A percentile compares a stretch with the other conserved stretches of the same genome.
phyloP scores from a whole-genome alignment of 2,113 vertebrate genomes.

The Brachypodius melanocephalos region DNA sequence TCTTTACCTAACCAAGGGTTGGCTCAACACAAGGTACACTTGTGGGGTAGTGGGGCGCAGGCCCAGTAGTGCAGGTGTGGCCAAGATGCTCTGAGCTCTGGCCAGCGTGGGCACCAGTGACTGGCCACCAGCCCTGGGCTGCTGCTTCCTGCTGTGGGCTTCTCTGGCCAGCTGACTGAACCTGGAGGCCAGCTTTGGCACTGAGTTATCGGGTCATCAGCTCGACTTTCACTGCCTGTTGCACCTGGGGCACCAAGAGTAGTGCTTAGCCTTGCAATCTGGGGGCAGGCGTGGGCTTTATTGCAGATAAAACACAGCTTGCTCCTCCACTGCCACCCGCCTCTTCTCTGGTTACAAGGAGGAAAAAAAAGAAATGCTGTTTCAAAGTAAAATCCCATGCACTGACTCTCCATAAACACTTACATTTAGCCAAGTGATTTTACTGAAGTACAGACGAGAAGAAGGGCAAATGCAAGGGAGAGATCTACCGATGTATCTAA shows the following conservation, averaged over 20 bases:
- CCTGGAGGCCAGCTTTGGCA: neutral
- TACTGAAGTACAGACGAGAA: slow-evolving; percentile 27
- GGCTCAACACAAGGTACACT: neutral
- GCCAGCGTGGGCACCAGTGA: neutral
- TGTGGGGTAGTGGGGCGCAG: neutral
- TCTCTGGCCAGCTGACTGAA: neutral
- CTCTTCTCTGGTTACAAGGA: neutral
- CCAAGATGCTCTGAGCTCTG: neutral
- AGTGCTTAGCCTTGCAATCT: neutral
- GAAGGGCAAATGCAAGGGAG: slow-evolving; percentile 56
- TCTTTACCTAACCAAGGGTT: neutral
- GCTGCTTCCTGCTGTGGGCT: neutral
- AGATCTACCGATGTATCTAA: slow-evolving; percentile 14
- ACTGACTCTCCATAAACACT: slow-evolving; percentile 20
- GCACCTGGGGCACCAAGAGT: neutral
- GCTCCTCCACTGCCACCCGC: neutral
- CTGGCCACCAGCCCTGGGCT: neutral
- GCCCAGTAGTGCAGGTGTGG: neutral
- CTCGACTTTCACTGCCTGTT: neutral
- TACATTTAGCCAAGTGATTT: slow-evolving; percentile 44
- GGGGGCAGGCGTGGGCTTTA: neutral
- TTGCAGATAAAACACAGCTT: neutral
- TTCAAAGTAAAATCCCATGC: slow-evolving; percentile 18
- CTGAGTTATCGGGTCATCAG: neutral
- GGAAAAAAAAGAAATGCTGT: neutral